Conservation (phyloP, 2,888 invertebrate species). For the Habrosyne pyritoides region DNA sequence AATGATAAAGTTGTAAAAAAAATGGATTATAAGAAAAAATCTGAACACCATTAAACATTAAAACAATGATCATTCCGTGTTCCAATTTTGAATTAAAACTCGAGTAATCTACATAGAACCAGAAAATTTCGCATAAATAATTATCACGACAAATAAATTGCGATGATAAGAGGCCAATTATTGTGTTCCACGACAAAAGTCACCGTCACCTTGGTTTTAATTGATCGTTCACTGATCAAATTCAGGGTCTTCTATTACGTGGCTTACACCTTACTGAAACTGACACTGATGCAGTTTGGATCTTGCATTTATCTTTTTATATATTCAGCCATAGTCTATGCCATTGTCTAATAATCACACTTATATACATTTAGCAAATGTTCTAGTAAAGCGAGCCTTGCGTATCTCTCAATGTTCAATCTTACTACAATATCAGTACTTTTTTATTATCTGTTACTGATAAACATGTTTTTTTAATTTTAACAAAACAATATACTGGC, state of each 20-base stretch:
- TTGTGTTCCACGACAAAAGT: background rate
- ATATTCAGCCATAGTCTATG: background rate
- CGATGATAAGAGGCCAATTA: background rate
- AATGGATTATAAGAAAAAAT: too few species aligned
- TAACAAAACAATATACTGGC: too few species aligned
- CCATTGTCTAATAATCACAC: background rate
- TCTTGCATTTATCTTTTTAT: background rate
- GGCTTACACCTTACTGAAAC: background rate
- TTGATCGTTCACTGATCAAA: slow-evolving; percentile 9
- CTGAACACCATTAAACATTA: too few species aligned
- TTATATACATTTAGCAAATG: too few species aligned
- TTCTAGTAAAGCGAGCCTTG: too few species aligned
- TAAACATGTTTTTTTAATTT: too few species aligned
- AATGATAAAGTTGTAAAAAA: too few species aligned
- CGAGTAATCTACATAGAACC: background rate
- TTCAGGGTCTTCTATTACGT: slow-evolving; percentile 9
- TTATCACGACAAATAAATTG: background rate
- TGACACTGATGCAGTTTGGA: background rate
- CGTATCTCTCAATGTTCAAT: too few species aligned
- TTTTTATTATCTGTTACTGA: too few species aligned
- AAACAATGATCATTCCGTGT: too few species aligned
- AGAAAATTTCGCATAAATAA: background rate
- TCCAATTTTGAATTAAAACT: too few species aligned
- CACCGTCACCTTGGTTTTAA: slow-evolving; percentile 11
- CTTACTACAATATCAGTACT: too few species aligned